Evolutionary conservation across 2,797 vertebrate genomes (phyloP), one percentile per base, ranked within the genome.

Genomic region (Capromys pilorides): DNA sequence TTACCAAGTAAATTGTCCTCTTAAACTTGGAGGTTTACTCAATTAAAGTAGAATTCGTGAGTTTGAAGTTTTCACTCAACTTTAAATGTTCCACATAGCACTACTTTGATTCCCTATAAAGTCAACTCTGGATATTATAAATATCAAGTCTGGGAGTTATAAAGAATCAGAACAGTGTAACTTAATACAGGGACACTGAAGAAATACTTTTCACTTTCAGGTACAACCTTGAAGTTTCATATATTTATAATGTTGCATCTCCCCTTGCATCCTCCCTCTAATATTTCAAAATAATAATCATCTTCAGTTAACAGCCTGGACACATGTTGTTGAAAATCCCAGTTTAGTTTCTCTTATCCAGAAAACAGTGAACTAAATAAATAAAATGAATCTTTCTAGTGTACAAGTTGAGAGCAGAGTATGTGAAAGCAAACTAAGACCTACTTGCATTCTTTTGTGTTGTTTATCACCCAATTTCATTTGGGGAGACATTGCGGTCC

Each of bases 381-480:
- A 96, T 89, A 79, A 95, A 91, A 94, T 94, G 82, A 89, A 94
- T 93, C 62, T 96, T 94, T 94, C 71, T 39, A 57, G 14, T 13
- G 14, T 79, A 95, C 45, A 80, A 59, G 79, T 96, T 91, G 83
- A n/a, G 9, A 96, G 49, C 49, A 84, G 69, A 87, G 66, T 54
- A 19, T 67, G 75, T 91, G n/a, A 86, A 90, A 95, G 79, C n/a
- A 93, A 90, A 88, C 4, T 22, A 57, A 94, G 95, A 64, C 16
- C 45, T 69, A 33, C 57, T 92, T 91, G 88, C 51, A 75, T 87
- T 95, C 92, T 94, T 94, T 85, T 57, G 54, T 91, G 96, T 97
- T 88, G 87, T 97, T 96, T 97, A 97, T 97, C 86, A 93, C 41
- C 77, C 54, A 85, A 31, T 97, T 95, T 96, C 90, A 96, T 97